These are phyloP conservation scores for Mimumesa dahlbomi DNA, from an alignment of 2,888 invertebrate species.

Conservation along the genomic window DNA sequence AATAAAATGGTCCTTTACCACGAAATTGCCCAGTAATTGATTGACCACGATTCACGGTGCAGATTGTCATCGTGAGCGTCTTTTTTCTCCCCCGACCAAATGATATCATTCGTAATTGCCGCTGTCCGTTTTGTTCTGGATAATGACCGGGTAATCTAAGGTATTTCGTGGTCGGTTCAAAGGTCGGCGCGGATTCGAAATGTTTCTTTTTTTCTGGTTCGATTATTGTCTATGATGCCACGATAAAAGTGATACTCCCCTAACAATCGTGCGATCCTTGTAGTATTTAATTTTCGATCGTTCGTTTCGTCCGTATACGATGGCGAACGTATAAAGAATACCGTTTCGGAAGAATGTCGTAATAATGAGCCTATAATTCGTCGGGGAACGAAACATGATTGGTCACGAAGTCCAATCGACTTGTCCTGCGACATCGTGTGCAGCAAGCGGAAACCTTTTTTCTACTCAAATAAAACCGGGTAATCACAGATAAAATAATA, in stretches of 20 bases:
- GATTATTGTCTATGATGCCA: too few relatives aligned
- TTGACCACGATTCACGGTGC: slow-evolving; percentile 22
- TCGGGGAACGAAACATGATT: slow-evolving; percentile 27
- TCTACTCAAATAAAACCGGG: not conserved
- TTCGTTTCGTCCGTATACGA: slow-evolving; percentile 1
- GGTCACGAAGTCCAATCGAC: slow-evolving; percentile 52
- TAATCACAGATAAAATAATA: not conserved
- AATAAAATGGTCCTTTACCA: not conserved
- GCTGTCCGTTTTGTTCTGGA: slow-evolving; percentile 6
- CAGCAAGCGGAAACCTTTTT: not conserved
- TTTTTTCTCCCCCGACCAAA: slow-evolving; percentile 11
- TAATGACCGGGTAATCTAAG: slow-evolving; percentile 7
- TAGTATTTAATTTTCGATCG: slow-evolving; percentile 27
- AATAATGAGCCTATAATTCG: too few relatives aligned
- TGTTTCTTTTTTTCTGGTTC: not conserved
- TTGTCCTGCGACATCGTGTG: slow-evolving; percentile 22
- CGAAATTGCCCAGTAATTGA: slow-evolving; percentile 26
- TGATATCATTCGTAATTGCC: slow-evolving; percentile 27
- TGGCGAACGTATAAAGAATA: slow-evolving; percentile 12
- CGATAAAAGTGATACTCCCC: slow-evolving; percentile 5
- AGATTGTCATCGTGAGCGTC: slow-evolving; percentile 15
- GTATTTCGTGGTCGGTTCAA: slow-evolving; percentile 1
- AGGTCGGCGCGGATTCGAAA: not conserved
- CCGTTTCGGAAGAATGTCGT: slow-evolving; percentile 19
- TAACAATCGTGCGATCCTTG: not conserved